Conservation (phyloP, 2,888 invertebrate genomes). For the Drosophila quinaria region DNA sequence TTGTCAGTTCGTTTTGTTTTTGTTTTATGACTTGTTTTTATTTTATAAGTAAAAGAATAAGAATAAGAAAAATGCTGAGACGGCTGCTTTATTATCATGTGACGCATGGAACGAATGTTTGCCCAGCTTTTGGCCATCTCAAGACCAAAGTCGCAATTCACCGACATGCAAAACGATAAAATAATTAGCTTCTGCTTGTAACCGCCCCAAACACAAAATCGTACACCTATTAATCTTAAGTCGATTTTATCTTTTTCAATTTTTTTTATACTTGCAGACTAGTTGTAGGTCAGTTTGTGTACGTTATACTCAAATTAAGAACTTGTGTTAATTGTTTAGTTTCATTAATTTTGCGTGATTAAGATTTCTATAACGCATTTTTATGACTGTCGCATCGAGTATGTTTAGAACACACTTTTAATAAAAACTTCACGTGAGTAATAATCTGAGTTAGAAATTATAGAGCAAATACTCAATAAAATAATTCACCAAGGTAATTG, state of each 20-base stretch:
- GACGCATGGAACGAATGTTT: conserved; percentile 54
- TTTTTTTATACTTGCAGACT: background rate
- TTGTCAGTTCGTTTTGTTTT: conserved; percentile 27
- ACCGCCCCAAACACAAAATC: background rate
- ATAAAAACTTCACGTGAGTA: too few relatives aligned
- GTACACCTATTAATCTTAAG: background rate
- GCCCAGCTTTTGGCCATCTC: conserved; percentile 23
- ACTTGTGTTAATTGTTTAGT: conserved; percentile 17
- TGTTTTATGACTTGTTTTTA: conserved; percentile 42
- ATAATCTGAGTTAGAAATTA: too few relatives aligned
- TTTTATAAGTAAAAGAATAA: conserved; percentile 32
- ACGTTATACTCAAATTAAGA: conserved; percentile 5
- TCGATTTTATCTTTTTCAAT: background rate
- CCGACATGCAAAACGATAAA: conserved; percentile 24
- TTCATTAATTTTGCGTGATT: conserved; percentile 26
- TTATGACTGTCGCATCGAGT: background rate
- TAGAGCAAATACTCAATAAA: too few relatives aligned
- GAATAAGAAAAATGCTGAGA: conserved; percentile 31
- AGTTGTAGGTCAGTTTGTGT: conserved; percentile 27
- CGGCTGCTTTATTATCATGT: conserved; percentile 56
- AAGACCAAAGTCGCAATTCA: conserved; percentile 54
- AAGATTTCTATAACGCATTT: background rate
- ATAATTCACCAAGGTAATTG: too few relatives aligned
- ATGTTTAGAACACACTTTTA: background rate
- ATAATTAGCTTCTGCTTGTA: background rate